These are phyloP conservation scores for Reticulitermes speratus DNA, from an alignment of 1,140 invertebrate genomes.

Conservation along the genomic window DNA sequence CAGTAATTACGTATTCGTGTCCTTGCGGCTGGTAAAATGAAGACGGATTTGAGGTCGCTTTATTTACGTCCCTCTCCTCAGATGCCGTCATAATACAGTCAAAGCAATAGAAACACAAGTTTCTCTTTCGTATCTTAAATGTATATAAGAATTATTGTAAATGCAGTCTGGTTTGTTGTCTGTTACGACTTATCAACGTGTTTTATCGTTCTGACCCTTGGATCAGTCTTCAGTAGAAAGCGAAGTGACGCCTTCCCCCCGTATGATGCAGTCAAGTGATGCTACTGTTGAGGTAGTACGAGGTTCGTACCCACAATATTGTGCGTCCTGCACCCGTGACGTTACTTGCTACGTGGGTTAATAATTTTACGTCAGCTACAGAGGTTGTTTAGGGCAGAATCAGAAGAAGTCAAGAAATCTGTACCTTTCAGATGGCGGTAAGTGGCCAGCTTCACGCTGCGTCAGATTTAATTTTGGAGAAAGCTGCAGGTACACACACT, in stretches of 20 bases:
- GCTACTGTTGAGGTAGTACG: neutral
- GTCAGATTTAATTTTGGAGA: no score
- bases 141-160: neutral
- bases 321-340: no score
- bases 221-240: neutral
- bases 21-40: neutral
- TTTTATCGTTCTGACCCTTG: neutral
- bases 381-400: no score
- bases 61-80: neutral
- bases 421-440: no score
- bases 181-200: neutral
- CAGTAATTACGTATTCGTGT: neutral
- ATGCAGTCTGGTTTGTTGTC: slow-evolving; percentile 10
- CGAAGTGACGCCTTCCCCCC: neutral
- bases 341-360: no score
- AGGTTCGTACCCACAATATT: neutral
- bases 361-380: no score
- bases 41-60: neutral
- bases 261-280: no score
- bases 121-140: no score
- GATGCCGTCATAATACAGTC: neutral
- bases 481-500: no score
- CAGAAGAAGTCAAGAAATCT: no score
- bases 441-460: no score
- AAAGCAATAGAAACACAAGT: neutral